Evolutionary conservation across 1,140 invertebrate genomes (phyloP), one percentile per base, ranked within the genome.

Genomic region (Mactra quadrangularis): DNA sequence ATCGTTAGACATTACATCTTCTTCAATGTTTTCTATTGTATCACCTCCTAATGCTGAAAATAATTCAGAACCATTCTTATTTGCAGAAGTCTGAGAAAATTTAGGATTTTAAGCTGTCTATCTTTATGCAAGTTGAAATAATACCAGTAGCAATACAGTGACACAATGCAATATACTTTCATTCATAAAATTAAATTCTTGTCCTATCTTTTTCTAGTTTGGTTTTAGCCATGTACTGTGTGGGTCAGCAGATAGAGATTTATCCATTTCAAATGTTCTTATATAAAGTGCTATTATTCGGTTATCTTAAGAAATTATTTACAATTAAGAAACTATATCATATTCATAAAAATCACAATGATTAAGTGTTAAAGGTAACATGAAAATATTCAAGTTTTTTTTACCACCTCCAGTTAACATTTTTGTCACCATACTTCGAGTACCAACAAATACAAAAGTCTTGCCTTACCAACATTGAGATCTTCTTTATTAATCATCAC

Each of bases 401-500:
- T n/a, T n/a, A n/a, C n/a, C n/a, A n/a, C n/a, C n/a, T n/a, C n/a
- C n/a, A n/a, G n/a, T n/a, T n/a, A n/a, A n/a, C n/a, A n/a, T n/a
- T n/a, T n/a, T n/a, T n/a, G n/a, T n/a, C n/a, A n/a, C n/a, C n/a
- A n/a, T n/a, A n/a, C n/a, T n/a, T n/a, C n/a, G n/a, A n/a, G n/a
- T n/a, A n/a, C n/a, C n/a, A n/a, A n/a, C n/a, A n/a, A n/a, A n/a
- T n/a, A n/a, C n/a, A n/a, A n/a, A n/a, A n/a, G n/a, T n/a, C n/a
- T n/a, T n/a, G n/a, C n/a, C n/a, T 35, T 45, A 66, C 62, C 62
- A n/a, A 35, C 38, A 68, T 68, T 68, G 2, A 68, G 45, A 45
- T 68, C 45, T 41, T 68, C 64, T 68, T 50, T 68, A 50, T 45
- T 50, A 15, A 68, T 68, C 27, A 68, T 6, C 25, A 68, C 64